Base-by-base conservation (phyloP, 2,888 invertebrate genomes). In the Shargacucullia verbasci region DNA sequence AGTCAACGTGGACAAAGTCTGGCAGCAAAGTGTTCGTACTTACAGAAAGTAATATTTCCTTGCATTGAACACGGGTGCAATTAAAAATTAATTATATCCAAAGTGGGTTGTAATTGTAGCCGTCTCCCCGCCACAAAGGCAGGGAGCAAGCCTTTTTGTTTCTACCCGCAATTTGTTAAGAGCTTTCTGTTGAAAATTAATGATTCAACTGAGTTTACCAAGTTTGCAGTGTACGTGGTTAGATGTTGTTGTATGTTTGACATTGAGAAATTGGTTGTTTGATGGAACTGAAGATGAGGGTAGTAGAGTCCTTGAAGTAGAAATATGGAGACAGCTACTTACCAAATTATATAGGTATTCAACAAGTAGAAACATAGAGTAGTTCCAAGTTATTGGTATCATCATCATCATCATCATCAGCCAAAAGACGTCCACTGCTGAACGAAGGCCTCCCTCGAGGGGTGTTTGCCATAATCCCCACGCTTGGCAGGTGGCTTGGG, bases 41-140 rank as follows among this genome's bases (percentile, higher is more conserved):
- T 25, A 13, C 40, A 53, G 74, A 65, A 62, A 74, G 44, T 6
- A 55, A 76, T 71, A 79, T 73, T 65, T 59, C 49, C 54, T 70
- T 60, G 63, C 66, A 47, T 55, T 34, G 63, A 64, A 68, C 70
- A 63, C 52, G 46, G 31, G 31, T 66, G 77, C 76, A 83, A 85
- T 86, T 82, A 81, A 83, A 85, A 81, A 82, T 80, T 85, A 83
- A 86, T 85, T 83, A 84, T 71, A 69, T 44, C 61, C 58, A 55
- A 70, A 76, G 73, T 73, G 65, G 60, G 58, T 66, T 71, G 76
- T 72, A 80, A 78, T 75, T 73, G 69, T 68, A 54, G 53, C 44
- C 35, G 43, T 56, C 40, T 61, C 41, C 52, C 41, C 35, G 31
- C 45, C 50, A 55, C 60, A 73, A 73, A 61, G 47, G 57, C 58